A percentile compares a stretch with the other conserved stretches of the same genome.
Evolutionary conservation across 2,888 invertebrate genomes (phyloP).

Genomic region (Apamea sordens): DNA sequence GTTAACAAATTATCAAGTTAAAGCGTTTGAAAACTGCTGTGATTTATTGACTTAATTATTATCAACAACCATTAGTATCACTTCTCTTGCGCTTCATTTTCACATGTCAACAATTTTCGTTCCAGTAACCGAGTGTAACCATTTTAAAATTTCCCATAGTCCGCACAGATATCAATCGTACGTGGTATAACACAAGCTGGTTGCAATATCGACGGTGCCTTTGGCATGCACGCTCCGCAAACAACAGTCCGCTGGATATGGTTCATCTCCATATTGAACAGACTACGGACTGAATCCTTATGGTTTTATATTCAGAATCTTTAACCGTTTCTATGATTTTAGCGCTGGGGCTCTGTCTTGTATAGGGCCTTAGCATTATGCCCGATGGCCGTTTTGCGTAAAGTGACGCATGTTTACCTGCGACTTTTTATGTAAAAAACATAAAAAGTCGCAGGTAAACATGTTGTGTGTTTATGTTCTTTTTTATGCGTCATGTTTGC

Average conservation of each 20-base stretch:
- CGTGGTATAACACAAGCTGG: conserved; percentile 7
- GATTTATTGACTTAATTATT: not conserved
- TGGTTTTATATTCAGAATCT: not conserved
- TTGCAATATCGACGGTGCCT: conserved; percentile 17
- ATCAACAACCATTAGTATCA: not conserved
- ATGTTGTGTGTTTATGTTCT: too few relatives aligned
- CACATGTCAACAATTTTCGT: not conserved
- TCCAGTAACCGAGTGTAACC: not conserved
- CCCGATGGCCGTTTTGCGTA: too few relatives aligned
- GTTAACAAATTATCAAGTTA: too few relatives aligned
- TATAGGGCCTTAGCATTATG: too few relatives aligned
- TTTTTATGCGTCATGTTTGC: too few relatives aligned
- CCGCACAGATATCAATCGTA: conserved; percentile 13
- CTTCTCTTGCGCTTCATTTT: not conserved
- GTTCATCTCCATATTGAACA: conserved; percentile 6
- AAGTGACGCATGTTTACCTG: too few relatives aligned
- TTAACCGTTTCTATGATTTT: not conserved
- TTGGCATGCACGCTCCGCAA: conserved; percentile 32
- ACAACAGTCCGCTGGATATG: conserved; percentile 1
- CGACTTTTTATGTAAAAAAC: too few relatives aligned
- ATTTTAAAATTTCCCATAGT: not conserved
- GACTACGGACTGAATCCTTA: not conserved
- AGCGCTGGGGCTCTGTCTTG: too few relatives aligned
- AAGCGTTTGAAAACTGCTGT: not conserved
- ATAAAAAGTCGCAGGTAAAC: too few relatives aligned